These are phyloP conservation scores for Masticophis lateralis DNA, from an alignment of 2,797 vertebrate genomes.

Conservation along the genomic window DNA sequence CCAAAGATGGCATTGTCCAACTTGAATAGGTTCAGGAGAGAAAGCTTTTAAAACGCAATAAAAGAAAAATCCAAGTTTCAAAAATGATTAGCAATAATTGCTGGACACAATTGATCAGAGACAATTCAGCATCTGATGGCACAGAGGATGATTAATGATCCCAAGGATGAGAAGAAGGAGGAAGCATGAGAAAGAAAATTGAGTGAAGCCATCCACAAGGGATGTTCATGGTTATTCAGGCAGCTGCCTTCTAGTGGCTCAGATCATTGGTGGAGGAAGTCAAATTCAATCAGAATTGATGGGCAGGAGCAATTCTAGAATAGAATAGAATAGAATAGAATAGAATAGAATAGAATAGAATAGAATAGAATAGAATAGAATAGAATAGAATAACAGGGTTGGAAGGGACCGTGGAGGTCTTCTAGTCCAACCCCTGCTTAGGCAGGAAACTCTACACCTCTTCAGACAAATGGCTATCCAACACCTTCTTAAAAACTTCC, in stretches of 20 bases:
- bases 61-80: background rate
- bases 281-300: background rate
- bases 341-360: too few species aligned
- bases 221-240: background rate
- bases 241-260: background rate
- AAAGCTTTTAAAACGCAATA: background rate
- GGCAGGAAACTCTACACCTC: too few species aligned
- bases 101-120: background rate
- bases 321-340: too few species aligned
- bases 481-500: too few species aligned
- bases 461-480: too few species aligned
- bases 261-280: background rate
- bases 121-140: background rate
- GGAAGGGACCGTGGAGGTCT: too few species aligned
- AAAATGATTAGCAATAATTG: background rate
- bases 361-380: too few species aligned
- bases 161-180: background rate
- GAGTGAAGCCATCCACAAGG: background rate
- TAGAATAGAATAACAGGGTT: too few species aligned
- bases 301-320: background rate
- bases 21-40: background rate
- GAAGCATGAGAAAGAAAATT: background rate
- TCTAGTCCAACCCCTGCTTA: too few species aligned
- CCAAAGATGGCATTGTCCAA: background rate
- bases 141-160: background rate